Evolutionary conservation across 2,888 invertebrate genomes (phyloP).

Genomic region (Keiferia lycopersicella): DNA sequence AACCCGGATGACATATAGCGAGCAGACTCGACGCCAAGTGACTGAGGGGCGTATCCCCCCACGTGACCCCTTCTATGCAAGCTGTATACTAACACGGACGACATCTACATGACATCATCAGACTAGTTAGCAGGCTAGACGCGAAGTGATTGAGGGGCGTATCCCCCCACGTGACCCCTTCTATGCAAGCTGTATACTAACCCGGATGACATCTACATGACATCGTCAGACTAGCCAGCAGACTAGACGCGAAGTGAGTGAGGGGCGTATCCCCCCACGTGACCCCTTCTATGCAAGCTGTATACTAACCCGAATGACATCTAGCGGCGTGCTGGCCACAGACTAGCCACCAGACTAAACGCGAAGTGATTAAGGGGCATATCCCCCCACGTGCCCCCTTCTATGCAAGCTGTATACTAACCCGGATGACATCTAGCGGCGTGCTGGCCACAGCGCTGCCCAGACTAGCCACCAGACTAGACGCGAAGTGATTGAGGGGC

Average conservation of each 20-base stretch:
- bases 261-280: conserved; percentile 88
- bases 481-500: conserved; percentile 92
- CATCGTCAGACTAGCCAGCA: no score
- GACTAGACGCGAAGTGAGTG: conserved; percentile 87
- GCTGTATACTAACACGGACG: no score
- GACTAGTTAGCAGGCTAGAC: conserved; percentile 94
- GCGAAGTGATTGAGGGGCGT: conserved; percentile 92
- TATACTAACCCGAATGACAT: background rate
- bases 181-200: conserved; percentile 65
- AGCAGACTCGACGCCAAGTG: no score
- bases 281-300: background rate
- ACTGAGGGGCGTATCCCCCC: no score
- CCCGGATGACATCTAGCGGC: conserved; percentile 96
- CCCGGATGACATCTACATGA: conserved; percentile 96
- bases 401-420: conserved; percentile 65
- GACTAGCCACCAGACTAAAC: conserved; percentile 94
- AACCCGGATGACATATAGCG: conserved; percentile 96
- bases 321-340: conserved; percentile 96
- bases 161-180: conserved; percentile 87
- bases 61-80: no score
- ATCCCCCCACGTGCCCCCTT: conserved; percentile 87
- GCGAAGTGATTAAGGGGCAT: conserved; percentile 92
- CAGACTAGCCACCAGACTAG: conserved; percentile 94
- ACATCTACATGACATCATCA: conserved; percentile 96
- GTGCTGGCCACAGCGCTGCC: conserved; percentile 97